Evolutionary conservation across 2,888 invertebrate species (phyloP), one percentile per base, ranked within the genome.

Genomic region (Pollenia amentaria): DNA sequence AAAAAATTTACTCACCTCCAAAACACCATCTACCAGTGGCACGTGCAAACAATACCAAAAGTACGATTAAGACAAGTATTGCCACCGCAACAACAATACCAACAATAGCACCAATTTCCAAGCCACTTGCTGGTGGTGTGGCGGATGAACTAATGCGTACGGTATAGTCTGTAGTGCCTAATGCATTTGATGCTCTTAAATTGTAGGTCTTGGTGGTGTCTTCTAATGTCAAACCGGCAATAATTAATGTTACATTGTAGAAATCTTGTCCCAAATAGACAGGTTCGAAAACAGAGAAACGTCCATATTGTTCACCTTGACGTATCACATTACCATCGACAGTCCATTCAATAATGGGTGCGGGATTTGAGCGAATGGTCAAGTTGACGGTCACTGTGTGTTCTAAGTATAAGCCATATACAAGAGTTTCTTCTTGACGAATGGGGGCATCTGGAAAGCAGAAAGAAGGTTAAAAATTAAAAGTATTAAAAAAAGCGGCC

Each of bases 21-120:
- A 97, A 97, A 94, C 97, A 97, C 97, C 97, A 97, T 93, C 96
- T 95, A 91, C 96, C 96, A 86, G 97, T 97, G 87, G 96, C 96
- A 90, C 96, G 95, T 72, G 97, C 97, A 86, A 97, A 95, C 85
- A 93, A 84, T 70, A 96, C 93, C 88, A 97, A 93, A 84, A 97
- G 93, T n/a, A 96, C 95, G 18, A 95, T 95, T 11, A 96, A 94
- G 16, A 97, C 93, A 0, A 97, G 93, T 51, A 96, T 93, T 85
- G 96, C 94, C 11, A 96, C 94, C 2, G 95, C 96, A 3, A 96
- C 94, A 83, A 93, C 96, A 88, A 97, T 97, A 77, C 96, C 97
- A 73, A 97, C 96, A 86, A 97, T 96, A 8, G 96, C 95, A 57
- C 96, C 97, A 3, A 96, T 95, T 87, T 96, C 96, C 16, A 97